Evolutionary conservation across 2,888 invertebrate genomes (phyloP).

Genomic region (Drosophila stalkeri): DNA sequence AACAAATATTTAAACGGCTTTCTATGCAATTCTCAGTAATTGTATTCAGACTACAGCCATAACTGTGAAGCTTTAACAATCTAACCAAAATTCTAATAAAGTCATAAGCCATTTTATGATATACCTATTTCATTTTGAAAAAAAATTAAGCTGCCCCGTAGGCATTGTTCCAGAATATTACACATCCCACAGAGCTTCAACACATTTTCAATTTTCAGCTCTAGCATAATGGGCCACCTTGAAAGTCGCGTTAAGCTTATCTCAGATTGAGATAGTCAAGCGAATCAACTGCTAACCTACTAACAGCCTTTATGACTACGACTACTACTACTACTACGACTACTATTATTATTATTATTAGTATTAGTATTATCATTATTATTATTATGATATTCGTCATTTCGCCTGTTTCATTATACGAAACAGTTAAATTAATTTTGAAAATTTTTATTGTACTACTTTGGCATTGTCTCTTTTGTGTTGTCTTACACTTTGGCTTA

Average conservation of each 20-base stretch:
- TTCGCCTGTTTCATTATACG: slow-evolving; percentile 21
- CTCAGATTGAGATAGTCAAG: background rate
- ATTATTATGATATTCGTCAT: slow-evolving; percentile 6
- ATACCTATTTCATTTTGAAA: background rate
- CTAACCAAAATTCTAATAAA: background rate
- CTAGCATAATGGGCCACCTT: slow-evolving; percentile 1
- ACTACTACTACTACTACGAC: background rate
- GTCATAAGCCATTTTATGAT: background rate
- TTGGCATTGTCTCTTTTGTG: slow-evolving; percentile 31
- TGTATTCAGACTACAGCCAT: background rate
- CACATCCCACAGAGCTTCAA: background rate
- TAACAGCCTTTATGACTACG: slow-evolving; percentile 1
- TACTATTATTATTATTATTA: background rate
- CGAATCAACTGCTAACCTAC: slow-evolving; percentile 7
- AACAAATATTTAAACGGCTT: background rate
- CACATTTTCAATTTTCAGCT: background rate
- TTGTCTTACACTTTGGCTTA: slow-evolving; percentile 35
- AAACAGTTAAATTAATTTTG: slow-evolving; percentile 30
- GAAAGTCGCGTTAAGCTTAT: slow-evolving; percentile 3
- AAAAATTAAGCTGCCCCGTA: background rate
- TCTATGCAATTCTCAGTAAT: slow-evolving; percentile 2
- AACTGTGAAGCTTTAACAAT: background rate
- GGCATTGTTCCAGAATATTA: slow-evolving; percentile 9
- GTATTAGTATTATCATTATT: background rate
- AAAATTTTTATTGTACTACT: slow-evolving; percentile 30